These are phyloP conservation scores for Lampropteryx suffumata DNA, from an alignment of 2,888 invertebrate species.

Conservation along the genomic window DNA sequence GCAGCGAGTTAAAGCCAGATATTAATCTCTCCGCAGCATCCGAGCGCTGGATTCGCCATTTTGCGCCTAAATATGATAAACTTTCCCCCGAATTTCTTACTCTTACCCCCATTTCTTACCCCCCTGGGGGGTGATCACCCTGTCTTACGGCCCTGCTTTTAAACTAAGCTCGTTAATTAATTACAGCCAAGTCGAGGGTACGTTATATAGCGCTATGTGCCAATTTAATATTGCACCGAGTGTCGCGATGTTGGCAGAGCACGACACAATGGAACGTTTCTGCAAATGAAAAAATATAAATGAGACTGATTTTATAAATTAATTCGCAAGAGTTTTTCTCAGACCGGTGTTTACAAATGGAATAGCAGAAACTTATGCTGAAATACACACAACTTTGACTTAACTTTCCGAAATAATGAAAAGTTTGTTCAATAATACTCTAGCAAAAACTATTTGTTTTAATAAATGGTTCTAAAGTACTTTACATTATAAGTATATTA, in stretches of 20 bases:
- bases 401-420: too few species aligned
- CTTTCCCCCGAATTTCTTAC: slow-evolving; percentile 81
- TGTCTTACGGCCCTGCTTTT: slow-evolving; percentile 83
- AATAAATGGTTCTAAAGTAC: too few species aligned
- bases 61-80: slow-evolving; percentile 83
- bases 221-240: slow-evolving; percentile 72
- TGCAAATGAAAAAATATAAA: slow-evolving; percentile 24
- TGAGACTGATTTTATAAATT: slow-evolving; percentile 12
- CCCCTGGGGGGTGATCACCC: slow-evolving; percentile 60
- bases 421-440: too few species aligned
- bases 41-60: slow-evolving; percentile 82
- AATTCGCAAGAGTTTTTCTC: slow-evolving; percentile 4
- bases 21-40: slow-evolving; percentile 79
- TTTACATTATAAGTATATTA: too few species aligned
- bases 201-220: slow-evolving; percentile 77
- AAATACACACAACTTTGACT: too few species aligned
- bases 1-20: slow-evolving; percentile 79
- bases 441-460: too few species aligned
- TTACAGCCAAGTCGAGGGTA: slow-evolving; percentile 80
- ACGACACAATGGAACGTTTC: slow-evolving; percentile 27
- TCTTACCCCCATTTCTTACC: slow-evolving; percentile 67
- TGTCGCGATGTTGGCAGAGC: slow-evolving; percentile 32
- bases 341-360: neutral
- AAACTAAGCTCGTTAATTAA: slow-evolving; percentile 84
- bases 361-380: neutral